phyloP scores from a whole-genome alignment of 2,888 invertebrate genomes.

The Hydrotaea cyrtoneurina region DNA sequence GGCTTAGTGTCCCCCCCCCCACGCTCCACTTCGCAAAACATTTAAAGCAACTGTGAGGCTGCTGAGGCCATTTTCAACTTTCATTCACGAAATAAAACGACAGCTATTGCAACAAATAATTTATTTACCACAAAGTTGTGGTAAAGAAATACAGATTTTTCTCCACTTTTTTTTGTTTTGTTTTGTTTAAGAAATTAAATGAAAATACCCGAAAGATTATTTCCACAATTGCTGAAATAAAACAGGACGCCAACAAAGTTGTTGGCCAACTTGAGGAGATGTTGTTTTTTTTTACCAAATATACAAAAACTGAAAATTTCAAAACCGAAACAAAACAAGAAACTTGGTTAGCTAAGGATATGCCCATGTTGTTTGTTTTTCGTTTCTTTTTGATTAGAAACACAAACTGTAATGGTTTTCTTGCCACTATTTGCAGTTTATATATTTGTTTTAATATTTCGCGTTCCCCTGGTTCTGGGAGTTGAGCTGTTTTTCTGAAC shows the following conservation, averaged over 20 bases:
- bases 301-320: neutral
- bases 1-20: neutral
- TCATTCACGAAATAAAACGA: neutral
- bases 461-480: neutral
- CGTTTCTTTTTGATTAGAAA: neutral
- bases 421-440: slow-evolving; percentile 4
- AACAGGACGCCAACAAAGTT: no score
- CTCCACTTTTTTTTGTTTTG: neutral
- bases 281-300: no score
- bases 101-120: neutral
- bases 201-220: neutral
- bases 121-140: neutral
- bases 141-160: neutral
- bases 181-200: neutral
- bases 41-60: no score
- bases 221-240: neutral
- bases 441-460: slow-evolving; percentile 4
- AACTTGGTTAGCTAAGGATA: neutral
- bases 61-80: no score
- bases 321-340: neutral
- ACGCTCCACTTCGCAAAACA: neutral
- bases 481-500: neutral
- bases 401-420: neutral
- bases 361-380: neutral
- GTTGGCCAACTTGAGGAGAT: no score